Percentiles rank a stretch among this genome's conserved stretches.
These are phyloP conservation scores for Himalopsyche japonica DNA, from an alignment of 2,888 invertebrate species.

Conservation along the genomic window DNA sequence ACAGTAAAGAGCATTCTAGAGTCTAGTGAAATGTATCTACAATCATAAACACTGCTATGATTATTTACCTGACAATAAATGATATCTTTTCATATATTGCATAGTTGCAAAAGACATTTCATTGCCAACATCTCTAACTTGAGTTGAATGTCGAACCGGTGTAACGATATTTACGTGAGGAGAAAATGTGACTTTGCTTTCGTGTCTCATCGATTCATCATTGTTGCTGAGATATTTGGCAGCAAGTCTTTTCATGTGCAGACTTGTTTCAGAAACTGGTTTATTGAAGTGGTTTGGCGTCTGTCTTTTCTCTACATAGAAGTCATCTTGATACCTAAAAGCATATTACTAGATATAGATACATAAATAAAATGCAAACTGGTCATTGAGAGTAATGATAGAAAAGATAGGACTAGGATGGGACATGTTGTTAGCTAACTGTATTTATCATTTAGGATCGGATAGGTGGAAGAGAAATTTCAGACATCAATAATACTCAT, in stretches of 20 bases:
- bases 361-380: too few relatives aligned
- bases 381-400: too few relatives aligned
- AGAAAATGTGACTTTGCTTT: neutral
- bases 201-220: neutral
- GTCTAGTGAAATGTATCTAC: neutral
- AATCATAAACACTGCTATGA: too few relatives aligned
- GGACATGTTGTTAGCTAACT: too few relatives aligned
- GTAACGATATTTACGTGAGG: neutral
- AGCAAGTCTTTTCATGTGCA: conserved; percentile 58
- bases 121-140: conserved; percentile 19
- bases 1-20: neutral
- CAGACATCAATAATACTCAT: too few relatives aligned
- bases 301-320: neutral
- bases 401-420: too few relatives aligned
- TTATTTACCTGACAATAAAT: conserved; percentile 58
- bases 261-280: conserved; percentile 52
- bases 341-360: too few relatives aligned
- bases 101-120: conserved; percentile 69
- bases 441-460: too few relatives aligned
- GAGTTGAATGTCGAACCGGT: neutral
- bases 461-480: too few relatives aligned
- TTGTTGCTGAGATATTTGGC: conserved; percentile 48
- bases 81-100: conserved; percentile 72
- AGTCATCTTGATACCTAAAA: neutral
- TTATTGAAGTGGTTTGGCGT: conserved; percentile 31